Base-by-base conservation (phyloP, 2,797 vertebrate species). In the Neoniphon sammara region DNA sequence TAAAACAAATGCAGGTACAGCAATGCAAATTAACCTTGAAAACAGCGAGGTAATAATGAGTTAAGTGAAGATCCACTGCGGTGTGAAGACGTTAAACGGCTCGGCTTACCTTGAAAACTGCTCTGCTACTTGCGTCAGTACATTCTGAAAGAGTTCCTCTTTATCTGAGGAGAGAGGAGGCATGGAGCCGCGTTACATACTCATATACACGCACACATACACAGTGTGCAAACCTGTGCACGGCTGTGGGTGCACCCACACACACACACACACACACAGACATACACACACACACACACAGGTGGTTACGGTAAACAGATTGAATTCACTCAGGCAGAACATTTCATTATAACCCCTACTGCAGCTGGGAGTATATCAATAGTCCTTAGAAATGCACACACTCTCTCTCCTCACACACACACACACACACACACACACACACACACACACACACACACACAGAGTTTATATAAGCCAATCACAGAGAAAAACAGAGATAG, bases 81-180 rank as follows among this genome's bases (percentile, higher is more conserved):
- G 18, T 61, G 57, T 36, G 17, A 71, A 55, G n/a, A 39, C 4
- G 21, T 42, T 49, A 18, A 10, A 64, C 34, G 2, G 55, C 31
- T 44, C 63, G 69, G 58, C 84, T 89, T 94, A 98, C 97, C 97
- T 96, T 11, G 96, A 96, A 88, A 97, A 95, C 85, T 98, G 96
- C 82, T 98, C 96, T 0, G 94, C 94, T 59, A 97, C 94, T 85
- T 97, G 96, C 15, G 93, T 93, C 92, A 98, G 66, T 79, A 96
- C 93, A 80, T 94, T 96, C 92, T 97, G 96, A 87, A 97, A 95
- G 47, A 97, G 86, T 82, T 97, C 96, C 90, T 98, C 97, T 94
- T 96, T 97, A 86, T 97, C 97, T 98, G 83, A 23, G 79, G 91
- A 63, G 84, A 85, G 59, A 82, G 49, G 7, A 62, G 63, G 49